Conservation (phyloP, 1,140 invertebrate species). For the Heliconius hermathena region DNA sequence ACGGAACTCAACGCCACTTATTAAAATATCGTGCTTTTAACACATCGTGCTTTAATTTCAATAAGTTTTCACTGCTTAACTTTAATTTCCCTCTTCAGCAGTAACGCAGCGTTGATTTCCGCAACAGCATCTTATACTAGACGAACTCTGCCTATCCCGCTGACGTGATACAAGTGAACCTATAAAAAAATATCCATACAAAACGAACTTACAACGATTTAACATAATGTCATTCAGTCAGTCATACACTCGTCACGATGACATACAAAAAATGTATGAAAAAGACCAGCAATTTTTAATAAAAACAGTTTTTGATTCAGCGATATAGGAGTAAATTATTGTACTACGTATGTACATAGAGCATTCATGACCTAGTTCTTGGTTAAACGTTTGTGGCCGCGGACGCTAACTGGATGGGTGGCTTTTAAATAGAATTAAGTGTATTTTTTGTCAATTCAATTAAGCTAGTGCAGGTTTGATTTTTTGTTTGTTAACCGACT, state of each 20-base stretch:
- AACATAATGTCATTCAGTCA: neutral
- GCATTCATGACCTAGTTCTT: neutral
- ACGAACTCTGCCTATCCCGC: too few species aligned
- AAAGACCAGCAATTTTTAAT: neutral
- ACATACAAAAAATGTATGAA: neutral
- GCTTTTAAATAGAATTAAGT: slow-evolving; percentile 2
- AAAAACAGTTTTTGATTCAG: neutral
- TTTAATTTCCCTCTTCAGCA: too few species aligned
- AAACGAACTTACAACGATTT: too few species aligned
- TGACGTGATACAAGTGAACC: too few species aligned
- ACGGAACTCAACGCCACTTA: too few species aligned
- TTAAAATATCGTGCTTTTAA: too few species aligned
- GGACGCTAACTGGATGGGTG: neutral
- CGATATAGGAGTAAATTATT: slow-evolving; percentile 9
- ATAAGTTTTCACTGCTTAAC: too few species aligned
- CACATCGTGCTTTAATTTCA: too few species aligned
- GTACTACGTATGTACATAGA: neutral
- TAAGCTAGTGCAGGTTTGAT: neutral
- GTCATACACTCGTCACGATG: neutral
- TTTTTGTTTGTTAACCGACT: neutral
- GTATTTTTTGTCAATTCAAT: slow-evolving; percentile 3
- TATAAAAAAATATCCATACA: too few species aligned
- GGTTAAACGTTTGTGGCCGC: slow-evolving; percentile 5
- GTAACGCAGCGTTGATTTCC: too few species aligned
- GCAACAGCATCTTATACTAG: too few species aligned